A percentile compares a stretch with the other conserved stretches of the same genome.
phyloP scores from a whole-genome alignment of 2,797 vertebrate species.

The Sus cebifrons region DNA sequence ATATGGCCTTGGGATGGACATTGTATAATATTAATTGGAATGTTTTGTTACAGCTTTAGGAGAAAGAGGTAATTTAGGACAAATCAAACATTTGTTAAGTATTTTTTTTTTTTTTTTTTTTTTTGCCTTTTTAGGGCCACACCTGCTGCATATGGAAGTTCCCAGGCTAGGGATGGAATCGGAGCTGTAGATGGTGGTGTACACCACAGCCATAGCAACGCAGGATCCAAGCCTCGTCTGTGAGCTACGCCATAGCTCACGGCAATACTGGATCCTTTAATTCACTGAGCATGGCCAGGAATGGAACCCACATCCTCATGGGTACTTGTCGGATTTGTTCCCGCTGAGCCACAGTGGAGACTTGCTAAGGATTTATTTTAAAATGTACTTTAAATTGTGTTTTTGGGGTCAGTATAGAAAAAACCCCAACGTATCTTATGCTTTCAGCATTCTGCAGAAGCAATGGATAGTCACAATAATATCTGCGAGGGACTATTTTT shows the following conservation, averaged over 20 bases:
- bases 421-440: neutral
- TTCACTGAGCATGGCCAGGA: too few relatives aligned
- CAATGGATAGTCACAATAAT: neutral
- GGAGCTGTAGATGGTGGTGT: too few relatives aligned
- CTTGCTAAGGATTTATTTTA: neutral
- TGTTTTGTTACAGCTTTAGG: constrained; percentile 56
- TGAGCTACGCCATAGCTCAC: too few relatives aligned
- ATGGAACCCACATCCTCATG: too few relatives aligned
- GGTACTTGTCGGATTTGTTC: too few relatives aligned
- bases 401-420: neutral
- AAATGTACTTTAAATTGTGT: neutral
- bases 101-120: neutral
- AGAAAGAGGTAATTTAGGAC: constrained; percentile 69
- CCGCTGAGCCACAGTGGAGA: too few relatives aligned
- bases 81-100: constrained; percentile 52
- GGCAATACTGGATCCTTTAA: too few relatives aligned
- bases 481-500: neutral
- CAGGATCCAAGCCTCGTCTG: too few relatives aligned
- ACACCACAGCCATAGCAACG: too few relatives aligned
- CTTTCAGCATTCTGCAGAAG: neutral
- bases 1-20: constrained; percentile 74
- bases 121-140: too few relatives aligned
- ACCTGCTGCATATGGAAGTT: too few relatives aligned
- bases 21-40: constrained; percentile 74
- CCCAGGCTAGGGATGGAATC: too few relatives aligned